These are phyloP conservation scores for Ornithoptera priamus DNA, from an alignment of 2,888 invertebrate genomes.

Conservation along the genomic window DNA sequence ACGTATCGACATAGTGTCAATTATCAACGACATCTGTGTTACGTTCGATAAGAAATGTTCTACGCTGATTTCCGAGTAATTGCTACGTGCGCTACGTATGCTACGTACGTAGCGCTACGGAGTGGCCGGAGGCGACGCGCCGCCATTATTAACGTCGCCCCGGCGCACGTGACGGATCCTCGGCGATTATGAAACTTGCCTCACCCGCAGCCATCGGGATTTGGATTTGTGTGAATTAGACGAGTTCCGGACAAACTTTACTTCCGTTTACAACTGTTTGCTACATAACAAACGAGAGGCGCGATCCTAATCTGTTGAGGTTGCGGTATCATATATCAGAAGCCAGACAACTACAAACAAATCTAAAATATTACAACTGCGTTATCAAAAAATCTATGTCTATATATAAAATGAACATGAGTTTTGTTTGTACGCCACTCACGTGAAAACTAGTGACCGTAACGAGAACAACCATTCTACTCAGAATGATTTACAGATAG, in stretches of 20 bases:
- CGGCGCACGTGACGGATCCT: slow-evolving; percentile 33
- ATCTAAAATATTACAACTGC: not conserved
- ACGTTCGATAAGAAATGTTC: slow-evolving; percentile 6
- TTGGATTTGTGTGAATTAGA: slow-evolving; percentile 27
- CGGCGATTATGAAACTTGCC: slow-evolving; percentile 28
- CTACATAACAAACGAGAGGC: slow-evolving; percentile 21
- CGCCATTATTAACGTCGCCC: slow-evolving; percentile 33
- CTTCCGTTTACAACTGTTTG: slow-evolving; percentile 26
- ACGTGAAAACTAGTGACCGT: too few relatives aligned
- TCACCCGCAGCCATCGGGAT: slow-evolving; percentile 24
- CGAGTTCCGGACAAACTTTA: slow-evolving; percentile 20
- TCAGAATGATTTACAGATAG: too few relatives aligned
- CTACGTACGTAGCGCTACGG: slow-evolving; percentile 1
- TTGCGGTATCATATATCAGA: not conserved
- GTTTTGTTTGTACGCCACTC: too few relatives aligned
- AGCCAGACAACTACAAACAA: not conserved
- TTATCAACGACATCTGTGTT: not conserved
- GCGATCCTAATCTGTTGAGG: slow-evolving; percentile 15
- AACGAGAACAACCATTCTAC: too few relatives aligned
- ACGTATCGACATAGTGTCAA: too few relatives aligned
- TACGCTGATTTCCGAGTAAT: slow-evolving; percentile 16
- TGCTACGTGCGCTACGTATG: not conserved
- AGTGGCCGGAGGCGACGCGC: slow-evolving; percentile 21
- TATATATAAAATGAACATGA: too few relatives aligned
- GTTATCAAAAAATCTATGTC: too few relatives aligned